Evolutionary conservation across 2,888 invertebrate genomes (phyloP).

Genomic region (Rotaria socialis): DNA sequence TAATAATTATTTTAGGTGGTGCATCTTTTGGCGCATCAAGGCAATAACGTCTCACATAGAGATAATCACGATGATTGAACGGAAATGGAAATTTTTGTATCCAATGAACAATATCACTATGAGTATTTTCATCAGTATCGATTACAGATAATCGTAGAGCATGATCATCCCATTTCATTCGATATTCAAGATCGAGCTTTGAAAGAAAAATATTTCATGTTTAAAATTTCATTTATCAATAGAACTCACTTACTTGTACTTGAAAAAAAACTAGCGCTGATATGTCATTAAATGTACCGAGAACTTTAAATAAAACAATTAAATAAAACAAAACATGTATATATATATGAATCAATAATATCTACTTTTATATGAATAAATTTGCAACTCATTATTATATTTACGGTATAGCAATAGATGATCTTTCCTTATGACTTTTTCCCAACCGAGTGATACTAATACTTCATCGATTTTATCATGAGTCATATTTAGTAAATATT

Average conservation of each 20-base stretch:
- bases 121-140: background rate
- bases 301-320: background rate
- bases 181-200: background rate
- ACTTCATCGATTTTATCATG: background rate
- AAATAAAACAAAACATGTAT: background rate
- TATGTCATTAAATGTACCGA: background rate
- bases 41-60: background rate
- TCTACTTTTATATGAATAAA: background rate
- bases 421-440: background rate
- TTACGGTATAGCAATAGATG: background rate
- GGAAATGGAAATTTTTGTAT: constrained; percentile 1
- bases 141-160: background rate
- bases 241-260: background rate
- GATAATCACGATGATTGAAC: background rate
- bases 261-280: background rate
- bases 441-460: background rate
- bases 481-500: background rate
- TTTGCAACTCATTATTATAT: background rate
- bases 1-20: background rate
- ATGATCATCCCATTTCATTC: constrained; percentile 21
- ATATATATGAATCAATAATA: background rate
- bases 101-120: constrained; percentile 18
- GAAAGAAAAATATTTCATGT: background rate
- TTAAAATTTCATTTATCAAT: background rate
- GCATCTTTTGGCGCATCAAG: background rate